Percentiles rank a stretch among this genome's conserved stretches.
These are phyloP conservation scores for Argya squamiceps DNA, from an alignment of 2,797 vertebrate species.

Conservation along the genomic window DNA sequence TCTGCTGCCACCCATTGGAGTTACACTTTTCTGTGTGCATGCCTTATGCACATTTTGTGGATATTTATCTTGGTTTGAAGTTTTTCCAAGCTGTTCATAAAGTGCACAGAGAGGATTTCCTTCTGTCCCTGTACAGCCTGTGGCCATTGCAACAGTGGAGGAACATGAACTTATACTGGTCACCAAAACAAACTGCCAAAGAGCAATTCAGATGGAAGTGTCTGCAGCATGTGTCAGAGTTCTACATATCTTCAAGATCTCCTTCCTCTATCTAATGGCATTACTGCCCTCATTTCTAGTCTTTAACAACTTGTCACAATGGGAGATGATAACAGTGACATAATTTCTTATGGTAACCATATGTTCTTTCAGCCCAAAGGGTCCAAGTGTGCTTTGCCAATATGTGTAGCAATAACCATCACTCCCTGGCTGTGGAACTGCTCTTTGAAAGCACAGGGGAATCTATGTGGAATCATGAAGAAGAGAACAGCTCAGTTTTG, in stretches of 20 bases:
- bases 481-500: neutral
- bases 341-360: neutral
- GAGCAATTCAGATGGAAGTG: neutral
- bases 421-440: neutral
- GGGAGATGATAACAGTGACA: neutral
- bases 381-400: neutral
- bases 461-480: neutral
- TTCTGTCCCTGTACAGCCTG: neutral
- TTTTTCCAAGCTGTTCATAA: neutral
- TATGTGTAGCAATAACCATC: neutral
- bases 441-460: neutral
- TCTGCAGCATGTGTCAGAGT: neutral
- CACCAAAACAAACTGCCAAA: neutral
- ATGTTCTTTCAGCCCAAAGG: neutral
- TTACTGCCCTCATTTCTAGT: neutral
- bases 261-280: neutral
- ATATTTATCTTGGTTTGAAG: neutral
- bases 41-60: neutral
- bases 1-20: slow-evolving; percentile 49
- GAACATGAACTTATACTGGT: neutral
- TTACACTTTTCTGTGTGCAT: neutral
- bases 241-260: neutral
- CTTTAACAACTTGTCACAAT: neutral
- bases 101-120: neutral
- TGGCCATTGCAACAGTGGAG: neutral